phyloP scores from a whole-genome alignment of 2,888 invertebrate genomes.

The Rhagophthalmus giganteus region DNA sequence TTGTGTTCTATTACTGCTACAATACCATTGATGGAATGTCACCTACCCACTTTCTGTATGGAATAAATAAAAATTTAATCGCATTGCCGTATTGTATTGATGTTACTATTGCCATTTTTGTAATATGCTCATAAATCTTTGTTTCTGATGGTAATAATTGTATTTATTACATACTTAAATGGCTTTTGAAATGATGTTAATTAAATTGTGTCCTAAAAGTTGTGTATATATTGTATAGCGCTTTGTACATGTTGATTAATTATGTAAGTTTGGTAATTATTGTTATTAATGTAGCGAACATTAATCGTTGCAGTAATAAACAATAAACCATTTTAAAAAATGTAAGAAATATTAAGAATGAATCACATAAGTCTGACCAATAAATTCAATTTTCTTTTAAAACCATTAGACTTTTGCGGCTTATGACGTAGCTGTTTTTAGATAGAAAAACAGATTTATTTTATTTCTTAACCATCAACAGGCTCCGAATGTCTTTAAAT shows the following conservation, averaged over 20 bases:
- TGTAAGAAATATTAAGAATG: conserved; percentile 50
- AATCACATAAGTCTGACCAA: conserved; percentile 52
- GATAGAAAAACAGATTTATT: neutral
- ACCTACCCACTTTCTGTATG: conserved; percentile 13
- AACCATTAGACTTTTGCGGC: neutral
- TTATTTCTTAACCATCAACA: too few relatives aligned
- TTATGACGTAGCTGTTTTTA: conserved; percentile 7
- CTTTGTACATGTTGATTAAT: conserved; percentile 62
- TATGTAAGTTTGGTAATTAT: conserved; percentile 46
- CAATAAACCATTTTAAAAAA: conserved; percentile 47
- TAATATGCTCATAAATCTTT: conserved; percentile 20
- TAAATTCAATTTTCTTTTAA: conserved; percentile 44
- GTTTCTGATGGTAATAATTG: conserved; percentile 22
- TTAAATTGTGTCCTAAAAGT: conserved; percentile 40
- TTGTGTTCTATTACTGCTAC: conserved; percentile 24
- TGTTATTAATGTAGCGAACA: conserved; percentile 47
- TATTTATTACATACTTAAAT: conserved; percentile 21
- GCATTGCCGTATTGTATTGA: conserved; percentile 13
- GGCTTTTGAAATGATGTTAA: conserved; percentile 37
- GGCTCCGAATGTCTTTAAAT: neutral
- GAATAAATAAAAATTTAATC: conserved; percentile 12
- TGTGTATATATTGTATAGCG: conserved; percentile 61
- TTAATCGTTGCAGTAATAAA: conserved; percentile 44
- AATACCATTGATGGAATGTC: conserved; percentile 26
- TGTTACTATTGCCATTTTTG: conserved; percentile 24